These are phyloP conservation scores for Camponotus pennsylvanicus DNA, from an alignment of 1,140 invertebrate genomes.

Conservation along the genomic window DNA sequence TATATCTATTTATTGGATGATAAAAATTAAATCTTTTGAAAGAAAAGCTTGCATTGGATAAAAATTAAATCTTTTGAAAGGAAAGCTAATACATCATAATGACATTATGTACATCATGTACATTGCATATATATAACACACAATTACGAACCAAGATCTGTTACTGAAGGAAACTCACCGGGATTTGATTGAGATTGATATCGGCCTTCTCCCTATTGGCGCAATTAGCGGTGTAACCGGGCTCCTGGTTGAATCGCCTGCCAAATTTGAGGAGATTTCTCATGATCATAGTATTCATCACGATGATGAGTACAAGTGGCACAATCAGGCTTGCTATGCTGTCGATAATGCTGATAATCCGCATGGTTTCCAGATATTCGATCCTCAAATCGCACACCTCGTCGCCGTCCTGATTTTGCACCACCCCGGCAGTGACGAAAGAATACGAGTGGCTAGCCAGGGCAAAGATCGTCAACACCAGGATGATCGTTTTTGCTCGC, in stretches of 20 bases:
- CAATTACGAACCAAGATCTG: not conserved
- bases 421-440: constrained; percentile 85
- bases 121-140: no score
- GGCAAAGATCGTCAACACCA: constrained; percentile 82
- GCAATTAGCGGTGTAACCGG: constrained; percentile 71
- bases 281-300: constrained; percentile 88
- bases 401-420: constrained; percentile 78
- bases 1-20: no score
- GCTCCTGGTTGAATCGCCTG: constrained; percentile 80
- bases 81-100: not conserved
- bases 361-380: constrained; percentile 85
- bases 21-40: no score
- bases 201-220: constrained; percentile 80
- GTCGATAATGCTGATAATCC: constrained; percentile 87
- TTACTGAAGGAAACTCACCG: constrained; percentile 78
- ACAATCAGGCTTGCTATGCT: constrained; percentile 87
- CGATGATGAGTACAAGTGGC: constrained; percentile 87
- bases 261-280: constrained; percentile 85
- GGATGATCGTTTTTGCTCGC: constrained; percentile 87
- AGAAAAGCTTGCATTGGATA: not conserved
- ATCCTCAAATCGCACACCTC: constrained; percentile 84
- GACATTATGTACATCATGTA: no score
- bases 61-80: not conserved
- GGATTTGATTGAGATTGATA: constrained; percentile 83
- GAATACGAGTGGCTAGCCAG: constrained; percentile 86